Conservation (phyloP, 2,797 vertebrate species). For the Squalus acanthias region DNA sequence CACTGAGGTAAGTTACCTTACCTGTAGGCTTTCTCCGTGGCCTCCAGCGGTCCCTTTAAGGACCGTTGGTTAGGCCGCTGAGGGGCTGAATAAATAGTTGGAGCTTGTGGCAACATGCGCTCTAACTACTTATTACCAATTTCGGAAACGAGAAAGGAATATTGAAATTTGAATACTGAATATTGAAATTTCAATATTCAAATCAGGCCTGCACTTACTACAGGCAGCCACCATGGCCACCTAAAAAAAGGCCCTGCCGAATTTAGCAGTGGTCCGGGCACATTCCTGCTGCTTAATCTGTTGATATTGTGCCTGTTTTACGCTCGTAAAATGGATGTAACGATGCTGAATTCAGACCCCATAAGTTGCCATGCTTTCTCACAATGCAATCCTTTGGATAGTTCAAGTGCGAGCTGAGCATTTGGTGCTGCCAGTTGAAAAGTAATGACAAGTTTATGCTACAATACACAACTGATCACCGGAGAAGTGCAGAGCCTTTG, state of each 20-base stretch:
- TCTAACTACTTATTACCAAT: neutral
- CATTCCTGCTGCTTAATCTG: neutral
- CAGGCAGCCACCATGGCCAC: neutral
- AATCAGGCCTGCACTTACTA: neutral
- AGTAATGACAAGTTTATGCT: neutral
- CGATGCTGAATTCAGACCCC: neutral
- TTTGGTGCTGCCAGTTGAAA: neutral
- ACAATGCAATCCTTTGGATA: neutral
- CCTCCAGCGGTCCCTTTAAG: neutral
- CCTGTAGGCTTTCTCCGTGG: neutral
- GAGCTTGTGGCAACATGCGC: neutral
- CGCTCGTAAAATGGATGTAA: neutral
- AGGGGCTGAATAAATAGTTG: neutral
- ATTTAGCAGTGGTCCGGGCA: neutral
- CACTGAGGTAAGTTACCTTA: neutral
- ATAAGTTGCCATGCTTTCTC: neutral
- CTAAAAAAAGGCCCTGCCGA: neutral
- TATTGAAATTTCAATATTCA: neutral
- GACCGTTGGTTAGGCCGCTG: neutral
- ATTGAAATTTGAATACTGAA: too few species aligned
- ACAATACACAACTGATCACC: neutral
- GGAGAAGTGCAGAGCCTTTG: neutral
- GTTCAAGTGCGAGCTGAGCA: neutral
- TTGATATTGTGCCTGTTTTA: neutral
- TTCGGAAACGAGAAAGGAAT: neutral